phyloP scores from a whole-genome alignment of 2,797 vertebrate genomes.

The Selene dorsalis region DNA sequence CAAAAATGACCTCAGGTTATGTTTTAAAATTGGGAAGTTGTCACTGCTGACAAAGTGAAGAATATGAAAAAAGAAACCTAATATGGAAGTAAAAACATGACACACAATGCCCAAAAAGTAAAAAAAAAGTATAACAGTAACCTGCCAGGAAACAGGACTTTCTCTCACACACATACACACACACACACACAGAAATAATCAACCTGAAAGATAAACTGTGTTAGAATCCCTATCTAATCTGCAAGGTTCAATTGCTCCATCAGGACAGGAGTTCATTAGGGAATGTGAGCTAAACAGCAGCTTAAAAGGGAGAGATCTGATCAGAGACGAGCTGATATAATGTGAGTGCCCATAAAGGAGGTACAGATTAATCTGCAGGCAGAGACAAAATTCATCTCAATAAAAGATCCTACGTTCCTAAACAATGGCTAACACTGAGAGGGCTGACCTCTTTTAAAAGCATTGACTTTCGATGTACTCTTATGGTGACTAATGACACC shows the following conservation, averaged over 20 bases:
- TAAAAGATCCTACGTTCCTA: neutral
- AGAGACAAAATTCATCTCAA: slow-evolving; percentile 23
- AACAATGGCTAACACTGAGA: slow-evolving; percentile 5
- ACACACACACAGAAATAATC: slow-evolving; percentile 29
- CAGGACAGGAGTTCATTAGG: slow-evolving; percentile 53
- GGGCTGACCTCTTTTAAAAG: neutral
- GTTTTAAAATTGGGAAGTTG: neutral
- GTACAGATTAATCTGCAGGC: slow-evolving; percentile 42
- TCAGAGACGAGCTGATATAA: slow-evolving; percentile 44
- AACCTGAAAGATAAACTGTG: slow-evolving; percentile 53
- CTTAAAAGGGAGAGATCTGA: slow-evolving; percentile 53
- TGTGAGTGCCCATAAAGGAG: slow-evolving; percentile 27
- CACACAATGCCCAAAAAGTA: neutral
- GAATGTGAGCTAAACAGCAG: slow-evolving; percentile 62
- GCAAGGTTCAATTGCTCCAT: slow-evolving; percentile 55
- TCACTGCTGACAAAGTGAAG: neutral
- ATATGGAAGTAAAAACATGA: slow-evolving; percentile 8
- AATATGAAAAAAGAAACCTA: neutral
- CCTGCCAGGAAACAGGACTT: neutral
- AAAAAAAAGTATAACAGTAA: neutral
- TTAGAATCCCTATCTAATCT: slow-evolving; percentile 57
- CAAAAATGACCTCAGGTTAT: neutral
- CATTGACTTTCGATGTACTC: too few species aligned
- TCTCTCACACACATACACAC: neutral
- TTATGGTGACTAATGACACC: neutral